These are phyloP conservation scores for Drosophila tanythrix DNA, from an alignment of 2,888 invertebrate genomes.

Conservation along the genomic window DNA sequence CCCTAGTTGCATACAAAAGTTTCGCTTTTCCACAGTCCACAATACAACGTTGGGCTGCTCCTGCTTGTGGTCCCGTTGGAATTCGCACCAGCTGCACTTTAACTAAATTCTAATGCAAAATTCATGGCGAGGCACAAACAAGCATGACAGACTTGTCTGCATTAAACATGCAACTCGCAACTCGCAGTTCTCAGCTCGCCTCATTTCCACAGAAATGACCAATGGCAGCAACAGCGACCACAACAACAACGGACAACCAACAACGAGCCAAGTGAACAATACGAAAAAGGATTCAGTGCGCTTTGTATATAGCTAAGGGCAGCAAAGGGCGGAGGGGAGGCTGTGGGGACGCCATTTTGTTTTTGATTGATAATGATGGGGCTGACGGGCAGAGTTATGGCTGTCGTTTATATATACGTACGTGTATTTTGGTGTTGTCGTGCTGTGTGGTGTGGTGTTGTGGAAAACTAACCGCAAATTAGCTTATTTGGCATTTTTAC, in stretches of 20 bases:
- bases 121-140: slow-evolving; percentile 70
- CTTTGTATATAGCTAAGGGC: slow-evolving; percentile 52
- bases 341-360: slow-evolving; percentile 56
- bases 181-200: slow-evolving; percentile 16
- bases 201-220: slow-evolving; percentile 54
- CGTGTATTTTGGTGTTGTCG: not conserved
- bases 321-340: not conserved
- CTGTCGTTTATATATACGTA: slow-evolving; percentile 17
- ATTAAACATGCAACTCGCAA: slow-evolving; percentile 70
- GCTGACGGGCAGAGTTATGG: slow-evolving; percentile 41
- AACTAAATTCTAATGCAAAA: slow-evolving; percentile 80
- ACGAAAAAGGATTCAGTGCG: slow-evolving; percentile 8
- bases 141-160: slow-evolving; percentile 58
- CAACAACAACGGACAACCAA: slow-evolving; percentile 39
- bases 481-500: slow-evolving; percentile 81
- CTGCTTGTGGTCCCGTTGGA: slow-evolving; percentile 10
- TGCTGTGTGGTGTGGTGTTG: slow-evolving; percentile 11
- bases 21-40: slow-evolving; percentile 13
- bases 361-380: slow-evolving; percentile 71
- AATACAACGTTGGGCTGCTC: not conserved
- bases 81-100: slow-evolving; percentile 78
- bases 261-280: slow-evolving; percentile 15
- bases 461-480: slow-evolving; percentile 76
- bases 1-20: slow-evolving; percentile 31
- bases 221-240: slow-evolving; percentile 52